These are phyloP conservation scores for Diorhabda elongata DNA, from an alignment of 1,140 invertebrate genomes.

Conservation along the genomic window DNA sequence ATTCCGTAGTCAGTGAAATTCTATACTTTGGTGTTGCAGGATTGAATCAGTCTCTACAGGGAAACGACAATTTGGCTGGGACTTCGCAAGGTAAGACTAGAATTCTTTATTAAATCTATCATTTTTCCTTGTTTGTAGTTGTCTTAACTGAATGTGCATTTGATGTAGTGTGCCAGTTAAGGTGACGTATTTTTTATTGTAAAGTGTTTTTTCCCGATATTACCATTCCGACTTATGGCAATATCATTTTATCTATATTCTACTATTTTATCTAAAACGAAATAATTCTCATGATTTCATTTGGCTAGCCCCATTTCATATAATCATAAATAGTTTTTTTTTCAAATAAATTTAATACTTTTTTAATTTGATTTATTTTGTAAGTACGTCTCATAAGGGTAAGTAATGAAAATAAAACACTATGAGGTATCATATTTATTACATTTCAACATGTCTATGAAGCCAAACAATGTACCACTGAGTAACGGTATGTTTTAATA, in stretches of 20 bases:
- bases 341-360: too few relatives aligned
- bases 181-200: constrained; percentile 10
- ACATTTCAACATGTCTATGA: too few relatives aligned
- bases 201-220: neutral
- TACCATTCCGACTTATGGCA: neutral
- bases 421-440: too few relatives aligned
- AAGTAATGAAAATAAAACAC: too few relatives aligned
- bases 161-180: constrained; percentile 21
- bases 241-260: neutral
- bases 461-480: too few relatives aligned
- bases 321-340: too few relatives aligned
- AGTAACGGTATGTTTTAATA: too few relatives aligned
- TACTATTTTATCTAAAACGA: constrained; percentile 5
- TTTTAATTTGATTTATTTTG: too few relatives aligned
- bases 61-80: constrained; percentile 67
- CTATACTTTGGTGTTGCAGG: constrained; percentile 50
- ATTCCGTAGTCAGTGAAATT: neutral
- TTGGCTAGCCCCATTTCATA: too few relatives aligned
- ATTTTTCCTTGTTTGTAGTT: constrained; percentile 7
- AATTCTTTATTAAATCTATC: neutral
- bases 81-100: constrained; percentile 79
- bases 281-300: too few relatives aligned
- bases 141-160: constrained; percentile 21
- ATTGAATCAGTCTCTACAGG: constrained; percentile 60
- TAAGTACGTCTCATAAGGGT: too few relatives aligned